Percentiles rank a stretch among this genome's conserved stretches.
Evolutionary conservation across 2,113 vertebrate species (phyloP).

Genomic region (Mus spicilegus): DNA sequence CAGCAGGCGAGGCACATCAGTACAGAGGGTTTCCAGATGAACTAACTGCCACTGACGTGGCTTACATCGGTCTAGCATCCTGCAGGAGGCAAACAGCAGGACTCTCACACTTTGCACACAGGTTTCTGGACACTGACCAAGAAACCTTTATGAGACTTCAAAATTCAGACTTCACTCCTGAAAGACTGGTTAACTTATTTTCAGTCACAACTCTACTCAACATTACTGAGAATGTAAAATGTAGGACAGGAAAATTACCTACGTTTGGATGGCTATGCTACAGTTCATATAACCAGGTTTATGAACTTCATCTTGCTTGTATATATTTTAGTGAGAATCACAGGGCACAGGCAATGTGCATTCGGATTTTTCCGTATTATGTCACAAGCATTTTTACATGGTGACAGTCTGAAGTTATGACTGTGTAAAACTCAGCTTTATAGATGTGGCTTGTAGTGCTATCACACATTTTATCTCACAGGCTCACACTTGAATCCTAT

Average conservation of each 20-base stretch:
- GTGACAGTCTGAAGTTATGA: slow-evolving; percentile 57
- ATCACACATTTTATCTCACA: slow-evolving; percentile 57
- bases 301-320: slow-evolving; percentile 53
- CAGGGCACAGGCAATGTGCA: slow-evolving; percentile 24
- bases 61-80: neutral
- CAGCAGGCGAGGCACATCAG: neutral
- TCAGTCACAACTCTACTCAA: slow-evolving; percentile 36
- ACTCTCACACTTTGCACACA: neutral
- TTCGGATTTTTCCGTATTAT: slow-evolving; percentile 72
- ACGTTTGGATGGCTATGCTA: slow-evolving; percentile 22
- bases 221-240: slow-evolving; percentile 41
- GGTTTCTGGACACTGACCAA: slow-evolving; percentile 46
- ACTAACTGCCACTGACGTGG: neutral
- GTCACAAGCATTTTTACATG: slow-evolving; percentile 64
- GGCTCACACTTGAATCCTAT: slow-evolving; percentile 18
- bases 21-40: neutral
- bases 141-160: slow-evolving; percentile 34
- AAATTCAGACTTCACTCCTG: slow-evolving; percentile 44
- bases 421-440: slow-evolving; percentile 60
- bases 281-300: slow-evolving; percentile 37
- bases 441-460: slow-evolving; percentile 55
- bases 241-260: slow-evolving; percentile 32
- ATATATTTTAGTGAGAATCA: slow-evolving; percentile 62
- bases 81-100: neutral
- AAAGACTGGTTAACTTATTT: slow-evolving; percentile 33